Percentiles rank a stretch among this genome's conserved stretches.
Evolutionary conservation across 64 coral and sea anemone species (phyloP).

Genomic region (Montipora efflorescens): DNA sequence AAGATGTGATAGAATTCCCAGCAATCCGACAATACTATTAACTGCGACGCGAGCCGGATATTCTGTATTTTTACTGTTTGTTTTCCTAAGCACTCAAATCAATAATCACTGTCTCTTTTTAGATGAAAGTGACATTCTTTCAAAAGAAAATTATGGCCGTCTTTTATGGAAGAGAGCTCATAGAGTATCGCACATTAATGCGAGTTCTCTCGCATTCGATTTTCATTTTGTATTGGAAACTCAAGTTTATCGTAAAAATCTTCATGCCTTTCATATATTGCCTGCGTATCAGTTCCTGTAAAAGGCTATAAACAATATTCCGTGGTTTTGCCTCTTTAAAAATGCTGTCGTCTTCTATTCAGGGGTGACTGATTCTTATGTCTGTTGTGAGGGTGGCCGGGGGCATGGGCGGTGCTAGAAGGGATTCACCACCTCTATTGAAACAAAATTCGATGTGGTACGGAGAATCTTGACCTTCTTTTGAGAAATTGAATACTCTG

Average conservation of each 20-base stretch:
- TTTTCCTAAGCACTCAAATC: background rate
- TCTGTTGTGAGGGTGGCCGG: too few relatives aligned
- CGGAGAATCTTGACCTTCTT: too few relatives aligned
- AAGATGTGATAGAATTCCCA: background rate
- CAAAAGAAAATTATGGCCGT: too few relatives aligned
- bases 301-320: background rate
- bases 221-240: background rate
- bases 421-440: too few relatives aligned
- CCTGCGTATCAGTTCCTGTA: background rate
- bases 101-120: background rate
- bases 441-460: too few relatives aligned
- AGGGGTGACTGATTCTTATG: background rate
- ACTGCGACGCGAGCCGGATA: background rate
- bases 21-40: background rate
- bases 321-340: background rate
- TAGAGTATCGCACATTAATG: too few relatives aligned
- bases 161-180: too few relatives aligned
- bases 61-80: background rate
- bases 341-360: background rate
- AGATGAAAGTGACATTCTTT: background rate
- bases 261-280: background rate
- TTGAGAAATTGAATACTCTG: too few relatives aligned
- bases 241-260: background rate
- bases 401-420: too few relatives aligned
- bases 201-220: background rate